Evolutionary conservation across 2,888 invertebrate genomes (phyloP), one percentile per base, ranked within the genome.

Genomic region (Gortyna flavago): DNA sequence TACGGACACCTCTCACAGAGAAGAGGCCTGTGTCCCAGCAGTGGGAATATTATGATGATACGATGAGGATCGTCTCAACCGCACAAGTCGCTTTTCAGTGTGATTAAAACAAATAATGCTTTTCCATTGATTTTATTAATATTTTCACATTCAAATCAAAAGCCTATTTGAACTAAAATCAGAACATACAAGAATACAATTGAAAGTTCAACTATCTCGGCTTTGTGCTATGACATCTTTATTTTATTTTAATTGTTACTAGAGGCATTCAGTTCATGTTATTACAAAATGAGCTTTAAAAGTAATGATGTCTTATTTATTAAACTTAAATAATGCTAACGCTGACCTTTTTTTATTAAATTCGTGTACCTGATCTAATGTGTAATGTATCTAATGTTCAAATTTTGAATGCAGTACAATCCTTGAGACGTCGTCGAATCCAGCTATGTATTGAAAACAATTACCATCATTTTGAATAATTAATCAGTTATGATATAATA

Each of bases 181-280:
- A 25, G 41, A 41, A 16, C 32, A 25, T 51, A 29, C 38, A 41
- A 65, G 44, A 38, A 54, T 35, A 64, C 67, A 68, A 61, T 61
- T 67, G 21, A 77, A 77, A 32, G 35, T 81, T 64, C 16, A 72
- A 64, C 62, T 75, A 68, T 62, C n/a, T 75, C 11, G 38, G 41
- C 41, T 82, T 54, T 72, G n/a, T 67, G 35, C 21, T 41, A 51
- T 64, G 51, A 54, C 25, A 32, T 59, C 21, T 16, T 16, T 25
- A 54, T 77, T 82, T 68, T 67, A 82, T 81, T 68, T 44, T 35
- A 71, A 68, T 61, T 64, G 41, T 68, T 51, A 59, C 64, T 59
- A 48, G 11, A 59, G 13, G 13, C n/a, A 76, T 77, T 64, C 29
- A 16, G n/a, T 70, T 54, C 4, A 11, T 54, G 25, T 54, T 70